Percentiles rank a stretch among this genome's conserved stretches.
phyloP scores from a whole-genome alignment of 2,797 vertebrate species.

The Enteromius argenteus region DNA sequence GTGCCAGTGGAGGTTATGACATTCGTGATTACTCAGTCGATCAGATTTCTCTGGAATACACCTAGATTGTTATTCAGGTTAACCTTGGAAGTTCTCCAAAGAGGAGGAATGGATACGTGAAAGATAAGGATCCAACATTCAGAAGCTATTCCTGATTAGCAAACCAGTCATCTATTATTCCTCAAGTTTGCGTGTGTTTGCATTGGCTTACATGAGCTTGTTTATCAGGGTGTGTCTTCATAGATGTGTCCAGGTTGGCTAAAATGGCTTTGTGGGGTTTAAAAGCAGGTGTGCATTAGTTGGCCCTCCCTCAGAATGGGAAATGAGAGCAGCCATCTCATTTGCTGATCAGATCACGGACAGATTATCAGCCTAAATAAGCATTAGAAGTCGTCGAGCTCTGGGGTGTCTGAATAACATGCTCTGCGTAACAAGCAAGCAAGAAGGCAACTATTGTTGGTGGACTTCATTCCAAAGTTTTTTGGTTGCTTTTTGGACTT shows the following conservation, averaged over 20 bases:
- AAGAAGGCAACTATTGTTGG: too few species aligned
- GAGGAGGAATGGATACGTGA: not conserved
- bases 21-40: not conserved
- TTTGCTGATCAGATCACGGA: conserved; percentile 40
- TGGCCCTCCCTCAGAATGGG: conserved; percentile 1
- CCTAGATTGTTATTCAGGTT: not conserved
- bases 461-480: not conserved
- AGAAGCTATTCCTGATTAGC: not conserved
- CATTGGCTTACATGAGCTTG: conserved; percentile 9
- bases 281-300: conserved; percentile 38
- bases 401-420: conserved; percentile 17
- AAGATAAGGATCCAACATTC: not conserved
- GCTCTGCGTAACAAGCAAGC: not conserved
- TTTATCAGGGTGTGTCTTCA: conserved; percentile 51
- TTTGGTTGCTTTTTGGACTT: not conserved
- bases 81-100: not conserved
- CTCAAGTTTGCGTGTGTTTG: conserved; percentile 9
- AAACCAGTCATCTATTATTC: conserved; percentile 18
- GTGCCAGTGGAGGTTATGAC: conserved; percentile 17
- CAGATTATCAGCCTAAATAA: conserved; percentile 52
- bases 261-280: conserved; percentile 44
- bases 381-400: conserved; percentile 29
- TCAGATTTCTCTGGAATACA: conserved; percentile 4
- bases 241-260: conserved; percentile 46
- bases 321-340: conserved; percentile 27